Percentiles rank a stretch among this genome's conserved stretches.
Conservation (phyloP, 2,113 vertebrate genomes). For the Corythornis vintsioides region DNA sequence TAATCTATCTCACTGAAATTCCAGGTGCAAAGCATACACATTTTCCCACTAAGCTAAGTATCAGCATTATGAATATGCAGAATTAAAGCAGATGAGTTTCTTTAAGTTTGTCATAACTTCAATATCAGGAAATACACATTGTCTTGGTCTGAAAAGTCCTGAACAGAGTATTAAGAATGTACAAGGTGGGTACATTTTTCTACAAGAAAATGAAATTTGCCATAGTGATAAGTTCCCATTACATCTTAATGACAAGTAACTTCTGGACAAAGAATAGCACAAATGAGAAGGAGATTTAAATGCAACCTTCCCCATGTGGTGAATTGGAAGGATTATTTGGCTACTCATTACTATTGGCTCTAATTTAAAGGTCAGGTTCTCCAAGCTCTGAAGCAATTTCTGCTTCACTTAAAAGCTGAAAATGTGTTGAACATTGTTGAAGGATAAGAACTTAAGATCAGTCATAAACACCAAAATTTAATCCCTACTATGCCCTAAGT, state of each 20-base stretch:
- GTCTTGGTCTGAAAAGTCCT: not conserved
- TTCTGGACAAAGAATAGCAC: not conserved
- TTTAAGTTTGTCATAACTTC: not conserved
- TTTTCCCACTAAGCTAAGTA: not conserved
- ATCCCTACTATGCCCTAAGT: not conserved
- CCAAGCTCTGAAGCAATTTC: not conserved
- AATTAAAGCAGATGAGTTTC: accelerated
- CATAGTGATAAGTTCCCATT: not conserved
- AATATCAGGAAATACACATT: not conserved
- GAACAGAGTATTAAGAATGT: not conserved
- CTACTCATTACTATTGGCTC: not conserved
- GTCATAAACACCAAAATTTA: not conserved
- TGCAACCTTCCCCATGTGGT: not conserved
- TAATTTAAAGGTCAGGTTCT: not conserved
- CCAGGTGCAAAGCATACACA: not conserved
- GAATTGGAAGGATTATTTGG: not conserved
- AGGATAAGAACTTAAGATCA: not conserved
- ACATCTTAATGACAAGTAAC: not conserved
- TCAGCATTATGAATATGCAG: not conserved
- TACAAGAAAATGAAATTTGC: not conserved
- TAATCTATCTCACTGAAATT: not conserved
- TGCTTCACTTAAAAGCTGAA: not conserved
- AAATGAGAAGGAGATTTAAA: not conserved
- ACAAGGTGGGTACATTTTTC: not conserved
- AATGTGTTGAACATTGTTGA: not conserved